These are phyloP conservation scores for Holothuria scabra DNA, from an alignment of 53 echinoderm and acorn worm genomes.

Conservation along the genomic window DNA sequence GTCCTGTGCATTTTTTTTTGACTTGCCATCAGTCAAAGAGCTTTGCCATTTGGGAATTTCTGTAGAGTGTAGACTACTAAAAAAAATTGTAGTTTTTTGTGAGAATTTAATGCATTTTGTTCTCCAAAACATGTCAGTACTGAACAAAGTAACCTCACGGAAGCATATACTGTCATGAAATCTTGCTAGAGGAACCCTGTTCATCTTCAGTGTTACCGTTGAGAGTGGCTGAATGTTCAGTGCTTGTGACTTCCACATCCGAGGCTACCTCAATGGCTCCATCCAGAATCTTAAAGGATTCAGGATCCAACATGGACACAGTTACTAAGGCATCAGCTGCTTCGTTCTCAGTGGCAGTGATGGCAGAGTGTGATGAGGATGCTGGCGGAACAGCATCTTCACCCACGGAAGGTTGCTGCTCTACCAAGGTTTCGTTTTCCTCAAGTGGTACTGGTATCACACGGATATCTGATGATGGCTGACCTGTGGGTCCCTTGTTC, in stretches of 20 bases:
- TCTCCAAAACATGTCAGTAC: too few species aligned
- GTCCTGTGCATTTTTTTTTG: too few species aligned
- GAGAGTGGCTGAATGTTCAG: neutral
- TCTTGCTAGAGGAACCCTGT: too few species aligned
- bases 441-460: neutral
- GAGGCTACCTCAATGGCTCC: constrained; percentile 26
- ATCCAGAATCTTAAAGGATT: constrained; percentile 15
- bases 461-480: neutral
- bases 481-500: neutral
- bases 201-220: too few species aligned
- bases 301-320: constrained; percentile 32
- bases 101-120: too few species aligned
- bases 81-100: too few species aligned
- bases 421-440: neutral
- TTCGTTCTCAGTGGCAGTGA: constrained; percentile 35
- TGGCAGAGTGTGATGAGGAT: neutral
- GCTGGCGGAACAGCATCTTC: too few species aligned
- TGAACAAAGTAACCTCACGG: too few species aligned
- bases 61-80: too few species aligned
- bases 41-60: too few species aligned
- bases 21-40: too few species aligned
- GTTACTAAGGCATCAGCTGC: constrained; percentile 20
- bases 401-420: neutral
- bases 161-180: too few species aligned
- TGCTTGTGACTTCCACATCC: constrained; percentile 16